Base-by-base conservation (phyloP, 2,888 invertebrate species). In the Eristalinus aeneus region DNA sequence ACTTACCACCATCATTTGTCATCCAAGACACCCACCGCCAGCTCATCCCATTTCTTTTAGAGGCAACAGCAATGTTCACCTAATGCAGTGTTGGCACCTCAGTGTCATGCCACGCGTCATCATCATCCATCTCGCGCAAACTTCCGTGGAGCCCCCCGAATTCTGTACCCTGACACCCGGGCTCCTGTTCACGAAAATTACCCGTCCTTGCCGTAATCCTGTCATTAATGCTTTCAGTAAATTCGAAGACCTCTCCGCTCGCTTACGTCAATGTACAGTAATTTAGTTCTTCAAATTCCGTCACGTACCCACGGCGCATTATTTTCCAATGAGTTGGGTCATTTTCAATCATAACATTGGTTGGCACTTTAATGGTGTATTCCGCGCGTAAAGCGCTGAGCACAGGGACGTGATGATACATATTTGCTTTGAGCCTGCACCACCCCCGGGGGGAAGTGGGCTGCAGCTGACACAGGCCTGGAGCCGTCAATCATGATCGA, bases 221-320 rank as follows among this genome's bases (percentile, higher is more conserved):
- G 72, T 78, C 78, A 65, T 72, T 78, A 78, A 65, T 58, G 20
- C 60, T 65, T 65, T 58, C 12, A 67, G 39, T 58, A 72, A 78
- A 60, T 58, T 53, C 61, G 34, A 53, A 78, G 65, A 58, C 53
- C 65, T 65, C 53, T 56, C 23, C 56, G 56, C 39, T 2, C 56
- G 54, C 65, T 60, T 72, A 36, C 78, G 78, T 72, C 78, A 78
- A 72, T 72, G 56, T 36, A 27, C 6, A 60, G 72, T 78, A 78
- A 78, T 78, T 72, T 78, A 72, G 65, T 78, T 72, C 64, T 67
- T 72, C 72, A 78, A 67, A 78, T 60, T 60, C 60, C 72, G 72
- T 39, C 65, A 78, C 78, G 78, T 78, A 56, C 34, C 58, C 6
- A 54, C 22, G 58, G 46, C 58, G 16, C 16, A 20, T 27, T 20